Evolutionary conservation across 2,797 vertebrate genomes (phyloP).

Genomic region (Poecilia gillii): DNA sequence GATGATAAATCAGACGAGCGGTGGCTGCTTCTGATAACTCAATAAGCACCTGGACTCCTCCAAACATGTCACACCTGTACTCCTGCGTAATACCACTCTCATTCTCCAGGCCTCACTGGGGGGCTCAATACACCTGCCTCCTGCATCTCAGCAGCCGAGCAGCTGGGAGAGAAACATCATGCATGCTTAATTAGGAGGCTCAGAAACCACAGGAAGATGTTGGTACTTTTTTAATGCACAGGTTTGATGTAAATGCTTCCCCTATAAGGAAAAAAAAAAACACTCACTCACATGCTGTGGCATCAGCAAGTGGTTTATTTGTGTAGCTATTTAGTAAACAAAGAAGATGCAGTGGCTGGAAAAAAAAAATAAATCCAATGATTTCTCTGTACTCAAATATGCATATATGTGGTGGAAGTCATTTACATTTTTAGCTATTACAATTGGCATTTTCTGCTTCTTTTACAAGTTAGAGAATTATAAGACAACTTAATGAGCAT

Average conservation of each 20-base stretch:
- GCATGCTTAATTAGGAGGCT: conserved; percentile 81
- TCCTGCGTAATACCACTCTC: conserved; percentile 69
- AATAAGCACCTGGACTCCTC: conserved; percentile 86
- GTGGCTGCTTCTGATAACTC: conserved; percentile 84
- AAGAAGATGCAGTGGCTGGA: not conserved
- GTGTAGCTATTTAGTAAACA: not conserved
- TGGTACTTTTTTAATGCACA: conserved; percentile 54
- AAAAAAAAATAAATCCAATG: not conserved
- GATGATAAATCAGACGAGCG: conserved; percentile 79
- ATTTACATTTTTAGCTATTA: conserved; percentile 27
- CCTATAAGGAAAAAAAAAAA: conserved; percentile 2
- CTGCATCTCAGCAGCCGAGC: conserved; percentile 73
- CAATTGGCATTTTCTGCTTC: conserved; percentile 20
- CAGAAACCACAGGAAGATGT: conserved; percentile 65
- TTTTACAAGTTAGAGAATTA: conserved; percentile 58
- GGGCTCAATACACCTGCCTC: conserved; percentile 83
- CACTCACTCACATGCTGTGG: conserved; percentile 11
- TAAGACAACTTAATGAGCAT: conserved; percentile 82
- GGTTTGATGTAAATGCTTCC: conserved; percentile 29
- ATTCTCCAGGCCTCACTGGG: conserved; percentile 71
- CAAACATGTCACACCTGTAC: conserved; percentile 85
- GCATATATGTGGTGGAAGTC: not conserved
- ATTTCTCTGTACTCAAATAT: not conserved
- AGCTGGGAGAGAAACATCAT: conserved; percentile 79
- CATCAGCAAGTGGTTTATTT: conserved; percentile 8